phyloP scores from a whole-genome alignment of 2,113 vertebrate species.

The Cranoglanis bouderius region DNA sequence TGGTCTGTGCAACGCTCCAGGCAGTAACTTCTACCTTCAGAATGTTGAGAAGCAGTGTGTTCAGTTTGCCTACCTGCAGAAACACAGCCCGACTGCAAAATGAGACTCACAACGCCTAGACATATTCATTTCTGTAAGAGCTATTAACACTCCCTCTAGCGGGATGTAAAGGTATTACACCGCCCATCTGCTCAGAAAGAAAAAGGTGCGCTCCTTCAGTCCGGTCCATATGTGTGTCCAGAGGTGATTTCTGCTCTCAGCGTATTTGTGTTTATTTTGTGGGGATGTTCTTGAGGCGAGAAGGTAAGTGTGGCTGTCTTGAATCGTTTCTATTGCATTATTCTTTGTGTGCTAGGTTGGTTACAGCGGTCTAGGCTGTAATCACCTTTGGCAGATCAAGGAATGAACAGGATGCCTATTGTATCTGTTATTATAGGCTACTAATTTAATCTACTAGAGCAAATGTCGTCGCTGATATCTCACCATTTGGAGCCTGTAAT shows the following conservation, averaged over 20 bases:
- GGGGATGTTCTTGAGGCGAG: not conserved
- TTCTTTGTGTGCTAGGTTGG: conserved; percentile 22
- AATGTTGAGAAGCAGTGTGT: not conserved
- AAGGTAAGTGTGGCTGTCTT: conserved; percentile 30
- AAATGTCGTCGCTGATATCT: not conserved
- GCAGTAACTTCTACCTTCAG: not conserved
- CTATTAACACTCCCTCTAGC: conserved; percentile 12
- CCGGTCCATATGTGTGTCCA: conserved; percentile 11
- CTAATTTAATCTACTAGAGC: not conserved
- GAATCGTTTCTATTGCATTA: conserved; percentile 19
- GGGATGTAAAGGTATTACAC: not conserved
- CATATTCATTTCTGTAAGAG: not conserved
- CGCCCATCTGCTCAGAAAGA: conserved; percentile 36
- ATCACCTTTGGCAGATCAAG: conserved; percentile 22
- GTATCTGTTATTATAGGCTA: not conserved
- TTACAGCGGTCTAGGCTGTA: not conserved
- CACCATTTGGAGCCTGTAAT: not conserved
- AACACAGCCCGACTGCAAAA: conserved; percentile 2
- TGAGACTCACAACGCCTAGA: not conserved
- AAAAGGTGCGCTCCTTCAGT: conserved; percentile 27
- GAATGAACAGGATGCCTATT: conserved; percentile 1
- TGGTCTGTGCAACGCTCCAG: not conserved
- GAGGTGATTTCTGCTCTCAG: conserved; percentile 21
- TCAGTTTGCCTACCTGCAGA: not conserved
- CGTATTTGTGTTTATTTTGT: not conserved